A percentile compares a stretch with the other conserved stretches of the same genome.
These are phyloP conservation scores for Acanthosepion lycidas DNA, from an alignment of 2,888 invertebrate genomes.

Conservation along the genomic window DNA sequence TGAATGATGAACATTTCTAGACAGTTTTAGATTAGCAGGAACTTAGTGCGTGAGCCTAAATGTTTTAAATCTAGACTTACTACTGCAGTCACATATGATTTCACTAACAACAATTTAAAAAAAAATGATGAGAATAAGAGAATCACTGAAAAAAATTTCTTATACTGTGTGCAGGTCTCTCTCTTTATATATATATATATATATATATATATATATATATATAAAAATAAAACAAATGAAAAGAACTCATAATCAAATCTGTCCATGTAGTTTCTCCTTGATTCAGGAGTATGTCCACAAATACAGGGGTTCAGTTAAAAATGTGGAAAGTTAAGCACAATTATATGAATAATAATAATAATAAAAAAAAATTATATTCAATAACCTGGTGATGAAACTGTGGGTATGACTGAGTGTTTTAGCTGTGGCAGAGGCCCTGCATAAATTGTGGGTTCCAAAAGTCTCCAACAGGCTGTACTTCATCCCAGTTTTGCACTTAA, in stretches of 20 bases:
- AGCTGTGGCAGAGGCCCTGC: neutral
- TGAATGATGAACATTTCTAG: neutral
- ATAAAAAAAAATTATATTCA: neutral
- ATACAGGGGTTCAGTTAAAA: neutral
- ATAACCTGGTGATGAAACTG: neutral
- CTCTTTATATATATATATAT: neutral
- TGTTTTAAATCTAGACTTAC: neutral
- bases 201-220: too few species aligned
- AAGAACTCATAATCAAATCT: conserved; percentile 16
- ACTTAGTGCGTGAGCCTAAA: neutral
- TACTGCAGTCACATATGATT: neutral
- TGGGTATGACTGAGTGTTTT: neutral
- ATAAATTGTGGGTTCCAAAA: neutral
- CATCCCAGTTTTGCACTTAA: neutral
- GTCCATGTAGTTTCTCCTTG: neutral
- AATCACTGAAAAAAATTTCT: neutral
- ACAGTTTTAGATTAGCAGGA: neutral
- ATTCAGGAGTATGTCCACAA: conserved; percentile 16
- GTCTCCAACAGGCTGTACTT: neutral
- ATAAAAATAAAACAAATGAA: neutral
- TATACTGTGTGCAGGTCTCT: conserved; percentile 33
- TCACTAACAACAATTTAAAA: neutral
- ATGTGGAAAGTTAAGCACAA: neutral
- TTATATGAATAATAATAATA: neutral
- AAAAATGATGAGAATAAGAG: neutral